phyloP scores from a whole-genome alignment of 1,140 invertebrate species.

The Pemphigus obesinymphae region DNA sequence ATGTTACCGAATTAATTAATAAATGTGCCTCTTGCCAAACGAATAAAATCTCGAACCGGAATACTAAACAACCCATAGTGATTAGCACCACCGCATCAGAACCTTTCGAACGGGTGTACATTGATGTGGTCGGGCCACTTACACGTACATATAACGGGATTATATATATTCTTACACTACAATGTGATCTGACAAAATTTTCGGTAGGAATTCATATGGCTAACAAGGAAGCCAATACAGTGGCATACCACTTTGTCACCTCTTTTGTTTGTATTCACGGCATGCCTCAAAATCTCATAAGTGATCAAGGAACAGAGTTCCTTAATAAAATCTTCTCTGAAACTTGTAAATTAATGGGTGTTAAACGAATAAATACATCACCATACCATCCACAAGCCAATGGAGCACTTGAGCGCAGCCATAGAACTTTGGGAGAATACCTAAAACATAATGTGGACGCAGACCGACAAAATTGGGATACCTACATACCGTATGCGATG shows the following conservation, averaged over 20 bases:
- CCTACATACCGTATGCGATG: conserved; percentile 38
- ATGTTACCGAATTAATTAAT: not conserved
- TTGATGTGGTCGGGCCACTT: conserved; percentile 50
- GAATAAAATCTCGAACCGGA: not conserved
- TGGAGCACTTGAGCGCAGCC: conserved; percentile 43
- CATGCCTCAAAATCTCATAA: not conserved
- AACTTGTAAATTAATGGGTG: conserved; percentile 46
- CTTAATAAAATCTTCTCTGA: not conserved
- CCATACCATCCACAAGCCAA: conserved; percentile 51
- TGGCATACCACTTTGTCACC: conserved; percentile 45
- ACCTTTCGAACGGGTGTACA: conserved; percentile 19
- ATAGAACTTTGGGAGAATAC: conserved; percentile 19
- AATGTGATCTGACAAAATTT: conserved; percentile 49
- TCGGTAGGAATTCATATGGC: conserved; percentile 48
- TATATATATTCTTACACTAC: conserved; percentile 48
- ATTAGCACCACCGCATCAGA: conserved; percentile 11
- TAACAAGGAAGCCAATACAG: conserved; percentile 45
- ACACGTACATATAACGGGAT: conserved; percentile 47
- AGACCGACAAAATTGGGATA: conserved; percentile 47
- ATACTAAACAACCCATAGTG: conserved; percentile 7
- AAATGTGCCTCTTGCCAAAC: conserved; percentile 1
- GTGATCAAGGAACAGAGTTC: not conserved
- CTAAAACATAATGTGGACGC: conserved; percentile 39
- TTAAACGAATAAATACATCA: conserved; percentile 45
- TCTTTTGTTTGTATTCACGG: conserved; percentile 39